Percentiles rank a stretch among this genome's conserved stretches.
These are phyloP conservation scores for Carettochelys insculpta DNA, from an alignment of 2,113 vertebrate genomes.

Conservation along the genomic window DNA sequence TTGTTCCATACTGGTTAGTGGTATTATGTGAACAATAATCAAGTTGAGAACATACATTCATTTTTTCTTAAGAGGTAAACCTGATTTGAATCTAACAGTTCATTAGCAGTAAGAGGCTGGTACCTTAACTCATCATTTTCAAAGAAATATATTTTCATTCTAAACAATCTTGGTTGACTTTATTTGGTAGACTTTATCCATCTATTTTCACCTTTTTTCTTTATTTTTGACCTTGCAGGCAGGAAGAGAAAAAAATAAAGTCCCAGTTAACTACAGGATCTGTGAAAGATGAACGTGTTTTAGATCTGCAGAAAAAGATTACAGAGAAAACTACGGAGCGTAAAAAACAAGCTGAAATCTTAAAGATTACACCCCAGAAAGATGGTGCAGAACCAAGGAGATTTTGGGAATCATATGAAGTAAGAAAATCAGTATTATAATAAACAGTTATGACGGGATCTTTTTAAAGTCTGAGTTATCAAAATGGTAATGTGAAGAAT, in stretches of 20 bases:
- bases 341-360: conserved; percentile 68
- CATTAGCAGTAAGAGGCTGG: background rate
- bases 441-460: background rate
- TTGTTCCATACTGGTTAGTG: background rate
- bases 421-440: conserved; percentile 29
- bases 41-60: conserved; percentile 6
- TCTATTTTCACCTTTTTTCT: background rate
- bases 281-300: conserved; percentile 71
- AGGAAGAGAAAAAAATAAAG: conserved; percentile 73
- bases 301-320: conserved; percentile 78
- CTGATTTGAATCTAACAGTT: background rate
- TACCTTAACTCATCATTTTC: conserved; percentile 26
- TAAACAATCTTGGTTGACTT: background rate
- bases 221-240: conserved; percentile 56
- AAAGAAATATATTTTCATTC: background rate
- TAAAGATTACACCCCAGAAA: conserved; percentile 53
- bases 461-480: background rate
- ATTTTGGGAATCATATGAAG: conserved; percentile 62
- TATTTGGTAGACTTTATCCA: background rate
- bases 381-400: background rate
- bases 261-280: conserved; percentile 44
- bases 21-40: conserved; percentile 8
- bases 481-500: background rate
- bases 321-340: conserved; percentile 75
- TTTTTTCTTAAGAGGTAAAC: conserved; percentile 3